phyloP scores from a whole-genome alignment of 2,113 vertebrate species.

The Campylomormyrus tamandua region DNA sequence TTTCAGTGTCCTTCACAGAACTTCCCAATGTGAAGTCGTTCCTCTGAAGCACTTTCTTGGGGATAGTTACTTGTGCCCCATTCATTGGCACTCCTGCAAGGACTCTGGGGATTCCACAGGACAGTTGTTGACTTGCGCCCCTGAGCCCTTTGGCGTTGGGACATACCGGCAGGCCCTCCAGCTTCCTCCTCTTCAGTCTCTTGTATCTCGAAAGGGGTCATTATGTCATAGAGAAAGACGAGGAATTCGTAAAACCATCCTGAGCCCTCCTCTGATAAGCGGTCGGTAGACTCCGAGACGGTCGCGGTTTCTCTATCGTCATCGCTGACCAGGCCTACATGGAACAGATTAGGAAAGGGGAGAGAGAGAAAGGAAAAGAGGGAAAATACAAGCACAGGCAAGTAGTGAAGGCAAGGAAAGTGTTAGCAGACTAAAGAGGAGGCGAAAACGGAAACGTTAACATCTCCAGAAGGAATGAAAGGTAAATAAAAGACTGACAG shows the following conservation, averaged over 20 bases:
- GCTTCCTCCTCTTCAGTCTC: slow-evolving; percentile 44
- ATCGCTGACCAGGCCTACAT: slow-evolving; percentile 78
- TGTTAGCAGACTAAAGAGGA: background rate
- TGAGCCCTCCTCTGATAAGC: slow-evolving; percentile 80
- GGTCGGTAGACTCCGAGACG: slow-evolving; percentile 79
- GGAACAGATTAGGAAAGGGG: slow-evolving; percentile 27
- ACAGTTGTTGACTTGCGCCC: background rate
- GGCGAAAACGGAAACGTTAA: background rate
- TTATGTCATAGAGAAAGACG: slow-evolving; percentile 81
- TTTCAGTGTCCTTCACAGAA: background rate
- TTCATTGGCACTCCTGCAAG: background rate
- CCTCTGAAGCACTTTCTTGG: background rate
- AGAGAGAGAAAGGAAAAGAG: slow-evolving; percentile 34
- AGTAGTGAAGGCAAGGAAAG: background rate
- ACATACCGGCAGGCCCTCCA: background rate
- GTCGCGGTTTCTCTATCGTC: slow-evolving; percentile 78
- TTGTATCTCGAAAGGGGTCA: slow-evolving; percentile 76
- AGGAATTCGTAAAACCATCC: slow-evolving; percentile 82
- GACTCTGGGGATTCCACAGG: background rate
- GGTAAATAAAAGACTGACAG: background rate
- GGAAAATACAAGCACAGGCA: slow-evolving; percentile 33
- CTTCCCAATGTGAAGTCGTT: background rate
- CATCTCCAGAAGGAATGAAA: background rate
- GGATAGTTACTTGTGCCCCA: background rate
- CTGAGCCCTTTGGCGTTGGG: background rate